phyloP scores from a whole-genome alignment of 2,113 vertebrate genomes.

The Ornithorhynchus anatinus region DNA sequence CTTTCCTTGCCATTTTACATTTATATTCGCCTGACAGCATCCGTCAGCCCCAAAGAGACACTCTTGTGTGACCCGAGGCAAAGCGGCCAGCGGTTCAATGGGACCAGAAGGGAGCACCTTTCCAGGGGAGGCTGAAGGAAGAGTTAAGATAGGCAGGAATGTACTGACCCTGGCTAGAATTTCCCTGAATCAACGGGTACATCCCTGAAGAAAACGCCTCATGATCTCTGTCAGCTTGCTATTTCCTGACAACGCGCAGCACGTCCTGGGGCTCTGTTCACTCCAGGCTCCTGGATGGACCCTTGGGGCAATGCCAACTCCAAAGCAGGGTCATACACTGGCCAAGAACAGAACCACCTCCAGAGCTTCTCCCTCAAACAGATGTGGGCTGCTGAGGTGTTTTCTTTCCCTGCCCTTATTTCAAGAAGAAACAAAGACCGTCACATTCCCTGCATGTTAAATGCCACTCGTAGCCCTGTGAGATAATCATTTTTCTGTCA shows the following conservation, averaged over 20 bases:
- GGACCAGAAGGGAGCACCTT: not conserved
- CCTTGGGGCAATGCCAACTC: constrained; percentile 10
- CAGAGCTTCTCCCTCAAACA: constrained; percentile 15
- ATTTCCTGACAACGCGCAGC: not conserved
- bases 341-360: not conserved
- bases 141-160: constrained; percentile 7
- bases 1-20: too few relatives aligned
- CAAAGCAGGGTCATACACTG: not conserved
- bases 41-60: too few relatives aligned
- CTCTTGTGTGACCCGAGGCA: too few relatives aligned
- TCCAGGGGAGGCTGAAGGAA: not conserved
- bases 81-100: too few relatives aligned
- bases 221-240: constrained; percentile 12
- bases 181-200: constrained; percentile 34
- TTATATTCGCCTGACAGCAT: too few relatives aligned
- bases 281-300: not conserved
- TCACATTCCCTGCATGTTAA: constrained; percentile 43
- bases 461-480: constrained; percentile 21
- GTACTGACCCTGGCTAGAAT: constrained; percentile 33
- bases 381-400: constrained; percentile 17
- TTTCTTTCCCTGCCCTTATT: constrained; percentile 58
- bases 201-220: constrained; percentile 39
- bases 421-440: constrained; percentile 64
- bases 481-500: constrained; percentile 56
- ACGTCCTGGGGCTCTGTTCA: constrained; percentile 2